Evolutionary conservation across 2,113 vertebrate genomes (phyloP), one percentile per base, ranked within the genome.

Genomic region (Picathartes gymnocephalus): DNA sequence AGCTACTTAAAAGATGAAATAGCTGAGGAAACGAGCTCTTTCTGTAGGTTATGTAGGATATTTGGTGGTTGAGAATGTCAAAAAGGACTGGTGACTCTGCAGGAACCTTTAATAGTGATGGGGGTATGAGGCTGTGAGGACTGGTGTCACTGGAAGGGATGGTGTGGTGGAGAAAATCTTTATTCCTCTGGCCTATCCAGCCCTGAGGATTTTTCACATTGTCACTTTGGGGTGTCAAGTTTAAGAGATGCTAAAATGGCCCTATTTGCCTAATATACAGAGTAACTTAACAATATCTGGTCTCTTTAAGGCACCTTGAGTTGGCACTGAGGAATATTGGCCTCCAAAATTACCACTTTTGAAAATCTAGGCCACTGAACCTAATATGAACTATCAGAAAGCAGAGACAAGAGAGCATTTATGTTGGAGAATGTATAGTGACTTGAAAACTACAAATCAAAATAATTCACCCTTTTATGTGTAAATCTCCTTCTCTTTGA

Each of bases 401-500:
- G 33, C 58, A 81, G 79, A 90, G 90, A 90, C 81, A 85, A 83
- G 39, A 68, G 81, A 96, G 31, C 81, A 62, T 81, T 96, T 93
- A 64, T 86, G 85, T 81, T n/a, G 28, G 64, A 71, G 82, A 95
- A 93, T 45, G 76, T 17, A 9, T 35, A 90, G 79, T 60, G 80
- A 24, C 88, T 94, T 58, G 85, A 90, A 81, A 56, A 93, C 89
- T 96, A 92, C 84, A 58, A 28, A 95, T 96, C 94, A 96, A 97
- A 97, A 97, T 96, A 74, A 90, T 86, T 96, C 83, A 57, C 57
- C 44, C 77, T 77, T 97, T 96, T 96, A 94, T 97, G 91, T 97
- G 91, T 90, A 94, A 93, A 95, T 92, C 48, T 93, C 37, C 81
- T 81, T 93, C 51, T 96, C 92, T 97, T 69, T 53, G 92, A 96